Conservation (phyloP, 2,888 invertebrate species). For the Phortica okadai region DNA sequence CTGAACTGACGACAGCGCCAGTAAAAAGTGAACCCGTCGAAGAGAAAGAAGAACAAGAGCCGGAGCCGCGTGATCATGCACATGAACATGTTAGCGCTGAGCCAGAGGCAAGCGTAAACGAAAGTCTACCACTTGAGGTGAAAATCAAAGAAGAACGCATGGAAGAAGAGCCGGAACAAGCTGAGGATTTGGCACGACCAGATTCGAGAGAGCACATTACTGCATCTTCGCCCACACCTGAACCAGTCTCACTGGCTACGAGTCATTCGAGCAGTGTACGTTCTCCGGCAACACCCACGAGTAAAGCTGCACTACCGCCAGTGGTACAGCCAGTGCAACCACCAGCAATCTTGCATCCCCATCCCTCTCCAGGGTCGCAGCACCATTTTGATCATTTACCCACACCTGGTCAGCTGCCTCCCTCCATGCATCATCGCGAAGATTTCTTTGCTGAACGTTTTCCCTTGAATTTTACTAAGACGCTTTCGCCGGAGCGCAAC, state of each 20-base stretch:
- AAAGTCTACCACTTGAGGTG: conserved; percentile 59
- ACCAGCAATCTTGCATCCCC: conserved; percentile 69
- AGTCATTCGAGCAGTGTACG: not conserved
- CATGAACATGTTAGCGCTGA: conserved; percentile 28
- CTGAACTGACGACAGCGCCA: conserved; percentile 50
- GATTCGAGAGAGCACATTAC: conserved; percentile 38
- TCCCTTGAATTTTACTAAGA: conserved; percentile 71
- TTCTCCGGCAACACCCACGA: conserved; percentile 12
- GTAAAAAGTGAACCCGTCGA: conserved; percentile 64
- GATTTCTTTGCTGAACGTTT: conserved; percentile 73
- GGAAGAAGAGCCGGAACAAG: conserved; percentile 54
- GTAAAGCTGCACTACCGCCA: conserved; percentile 68
- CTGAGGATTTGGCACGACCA: conserved; percentile 33
- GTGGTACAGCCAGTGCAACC: conserved; percentile 74
- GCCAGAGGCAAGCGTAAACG: not conserved
- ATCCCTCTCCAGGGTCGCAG: conserved; percentile 77
- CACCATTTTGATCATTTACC: conserved; percentile 72
- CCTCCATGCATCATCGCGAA: conserved; percentile 72
- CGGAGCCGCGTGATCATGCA: not conserved
- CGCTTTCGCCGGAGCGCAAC: conserved; percentile 72
- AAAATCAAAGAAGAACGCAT: conserved; percentile 72
- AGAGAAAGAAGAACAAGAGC: conserved; percentile 47
- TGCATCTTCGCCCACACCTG: conserved; percentile 37
- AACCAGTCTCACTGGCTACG: not conserved
- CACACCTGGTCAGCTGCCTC: conserved; percentile 72